Evolutionary conservation across 2,797 vertebrate genomes (phyloP).

Genomic region (Hipposideros larvatus): DNA sequence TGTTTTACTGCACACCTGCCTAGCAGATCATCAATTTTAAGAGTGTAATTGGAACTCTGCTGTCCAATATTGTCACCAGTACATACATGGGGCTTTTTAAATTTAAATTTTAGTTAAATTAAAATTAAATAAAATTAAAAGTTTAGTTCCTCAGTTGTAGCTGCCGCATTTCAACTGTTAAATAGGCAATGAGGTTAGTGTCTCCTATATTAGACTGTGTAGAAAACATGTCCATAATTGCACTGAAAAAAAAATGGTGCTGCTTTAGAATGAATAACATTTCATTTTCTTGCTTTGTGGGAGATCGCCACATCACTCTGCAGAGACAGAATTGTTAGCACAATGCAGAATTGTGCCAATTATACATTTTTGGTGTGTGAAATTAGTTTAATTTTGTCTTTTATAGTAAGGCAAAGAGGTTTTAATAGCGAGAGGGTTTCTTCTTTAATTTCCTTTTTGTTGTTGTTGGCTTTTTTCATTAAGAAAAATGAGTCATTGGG

Average conservation of each 20-base stretch:
- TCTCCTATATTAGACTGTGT: not conserved
- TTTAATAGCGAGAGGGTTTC: not conserved
- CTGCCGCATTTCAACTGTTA: not conserved
- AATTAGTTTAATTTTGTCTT: not conserved
- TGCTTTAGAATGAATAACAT: not conserved
- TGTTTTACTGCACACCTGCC: not conserved
- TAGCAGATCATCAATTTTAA: not conserved
- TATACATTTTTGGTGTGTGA: not conserved
- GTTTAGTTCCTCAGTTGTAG: not conserved
- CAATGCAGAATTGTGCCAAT: not conserved
- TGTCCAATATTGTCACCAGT: too few relatives aligned
- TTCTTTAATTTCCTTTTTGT: not conserved
- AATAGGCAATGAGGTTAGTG: not conserved
- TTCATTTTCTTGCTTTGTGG: not conserved
- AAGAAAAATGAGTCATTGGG: not conserved
- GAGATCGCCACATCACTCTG: not conserved
- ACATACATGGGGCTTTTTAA: not conserved
- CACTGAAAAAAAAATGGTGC: not conserved
- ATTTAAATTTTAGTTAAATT: not conserved
- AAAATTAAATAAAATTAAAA: not conserved
- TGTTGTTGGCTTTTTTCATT: not conserved
- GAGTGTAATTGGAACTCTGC: fast-evolving
- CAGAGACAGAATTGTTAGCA: not conserved
- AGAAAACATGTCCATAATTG: not conserved
- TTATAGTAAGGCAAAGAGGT: not conserved